Conservation (phyloP, 1,140 invertebrate species). For the Calephelis nemesis region DNA sequence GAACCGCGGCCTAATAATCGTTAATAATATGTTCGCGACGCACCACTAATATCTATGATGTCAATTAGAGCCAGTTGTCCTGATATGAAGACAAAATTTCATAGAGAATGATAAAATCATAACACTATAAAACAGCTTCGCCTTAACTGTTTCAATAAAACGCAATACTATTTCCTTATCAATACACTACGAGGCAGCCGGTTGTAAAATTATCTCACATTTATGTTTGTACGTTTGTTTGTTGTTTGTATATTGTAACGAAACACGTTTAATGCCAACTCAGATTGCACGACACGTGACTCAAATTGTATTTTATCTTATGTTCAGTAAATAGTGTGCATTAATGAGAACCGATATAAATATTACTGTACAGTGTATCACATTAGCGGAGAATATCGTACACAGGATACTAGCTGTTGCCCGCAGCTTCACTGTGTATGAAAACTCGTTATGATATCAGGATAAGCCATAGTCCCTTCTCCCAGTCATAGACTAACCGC, state of each 20-base stretch:
- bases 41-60: too few relatives aligned
- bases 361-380: too few relatives aligned
- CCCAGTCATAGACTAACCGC: too few relatives aligned
- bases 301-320: slow-evolving; percentile 11
- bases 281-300: slow-evolving; percentile 18
- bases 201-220: slow-evolving; percentile 19
- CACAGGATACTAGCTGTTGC: too few relatives aligned
- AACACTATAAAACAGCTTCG: neutral
- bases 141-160: slow-evolving; percentile 14
- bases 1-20: too few relatives aligned
- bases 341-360: slow-evolving; percentile 4
- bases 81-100: too few relatives aligned
- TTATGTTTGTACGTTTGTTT: neutral
- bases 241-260: slow-evolving; percentile 16
- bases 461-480: too few relatives aligned
- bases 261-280: slow-evolving; percentile 12
- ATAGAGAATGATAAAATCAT: neutral
- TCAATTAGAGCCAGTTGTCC: too few relatives aligned
- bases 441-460: too few relatives aligned
- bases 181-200: slow-evolving; percentile 5
- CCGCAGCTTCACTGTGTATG: too few relatives aligned
- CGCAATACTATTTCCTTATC: slow-evolving; percentile 16
- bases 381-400: too few relatives aligned
- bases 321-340: slow-evolving; percentile 15
- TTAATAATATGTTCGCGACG: too few relatives aligned